Percentiles rank a stretch among this genome's conserved stretches.
phyloP scores from a whole-genome alignment of 2,888 invertebrate species.

The Plagodis pulveraria region DNA sequence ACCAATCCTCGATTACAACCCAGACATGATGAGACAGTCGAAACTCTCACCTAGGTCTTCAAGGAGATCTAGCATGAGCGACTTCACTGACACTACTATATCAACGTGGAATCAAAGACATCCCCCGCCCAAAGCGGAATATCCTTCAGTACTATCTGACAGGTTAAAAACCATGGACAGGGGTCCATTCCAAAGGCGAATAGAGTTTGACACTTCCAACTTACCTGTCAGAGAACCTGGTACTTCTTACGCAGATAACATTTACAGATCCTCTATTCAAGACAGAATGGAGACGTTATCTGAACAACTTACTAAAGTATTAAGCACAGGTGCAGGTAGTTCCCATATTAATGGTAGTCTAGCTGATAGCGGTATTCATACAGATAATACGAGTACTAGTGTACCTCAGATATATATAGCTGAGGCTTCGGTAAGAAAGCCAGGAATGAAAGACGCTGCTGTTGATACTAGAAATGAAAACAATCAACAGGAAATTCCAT shows the following conservation, averaged over 20 bases:
- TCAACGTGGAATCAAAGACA: conserved; percentile 79
- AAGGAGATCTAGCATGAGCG: conserved; percentile 76
- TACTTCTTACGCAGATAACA: conserved; percentile 68
- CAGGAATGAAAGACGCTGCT: conserved; percentile 67
- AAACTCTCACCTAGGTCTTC: conserved; percentile 76
- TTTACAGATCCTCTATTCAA: conserved; percentile 63
- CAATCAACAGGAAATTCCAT: conserved; percentile 78
- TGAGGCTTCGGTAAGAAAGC: conserved; percentile 56
- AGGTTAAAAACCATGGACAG: conserved; percentile 69
- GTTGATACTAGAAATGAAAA: conserved; percentile 79
- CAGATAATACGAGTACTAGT: conserved; percentile 77
- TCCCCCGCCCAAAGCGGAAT: conserved; percentile 61
- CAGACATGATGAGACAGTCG: conserved; percentile 67
- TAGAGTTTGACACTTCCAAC: conserved; percentile 75
- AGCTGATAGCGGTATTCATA: conserved; percentile 79
- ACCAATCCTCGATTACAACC: conserved; percentile 79
- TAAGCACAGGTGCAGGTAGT: conserved; percentile 75
- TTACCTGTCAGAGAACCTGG: conserved; percentile 59
- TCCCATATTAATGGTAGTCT: conserved; percentile 78
- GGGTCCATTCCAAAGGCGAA: conserved; percentile 70
- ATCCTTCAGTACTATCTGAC: conserved; percentile 76
- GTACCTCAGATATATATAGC: conserved; percentile 74
- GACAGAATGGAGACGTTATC: conserved; percentile 74
- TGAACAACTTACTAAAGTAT: conserved; percentile 74
- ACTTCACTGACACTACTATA: conserved; percentile 81